Evolutionary conservation across 2,888 invertebrate species (phyloP).

Genomic region (Labia minor): DNA sequence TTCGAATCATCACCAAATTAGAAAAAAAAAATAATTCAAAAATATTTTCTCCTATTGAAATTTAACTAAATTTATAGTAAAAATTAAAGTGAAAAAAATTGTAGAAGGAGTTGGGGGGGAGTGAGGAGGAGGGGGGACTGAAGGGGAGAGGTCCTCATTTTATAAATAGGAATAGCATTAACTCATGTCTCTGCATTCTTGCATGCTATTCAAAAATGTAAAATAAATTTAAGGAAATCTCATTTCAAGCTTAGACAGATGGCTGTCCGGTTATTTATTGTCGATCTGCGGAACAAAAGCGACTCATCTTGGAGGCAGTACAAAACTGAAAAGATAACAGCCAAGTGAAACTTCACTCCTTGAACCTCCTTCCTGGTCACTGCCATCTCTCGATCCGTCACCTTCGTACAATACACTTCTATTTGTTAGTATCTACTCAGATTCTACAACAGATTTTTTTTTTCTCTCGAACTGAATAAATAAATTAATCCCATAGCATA

Average conservation of each 20-base stretch:
- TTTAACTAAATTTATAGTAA: too few species aligned
- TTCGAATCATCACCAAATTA: too few species aligned
- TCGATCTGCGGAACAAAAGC: background rate
- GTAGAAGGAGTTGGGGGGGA: too few species aligned
- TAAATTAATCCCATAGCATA: slow-evolving; percentile 4
- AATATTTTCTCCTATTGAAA: too few species aligned
- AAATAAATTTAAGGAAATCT: background rate
- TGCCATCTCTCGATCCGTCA: background rate
- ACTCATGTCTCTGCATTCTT: background rate
- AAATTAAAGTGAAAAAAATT: too few species aligned
- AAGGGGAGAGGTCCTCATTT: too few species aligned
- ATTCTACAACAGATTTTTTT: background rate
- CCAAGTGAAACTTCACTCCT: too few species aligned
- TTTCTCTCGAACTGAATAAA: background rate
- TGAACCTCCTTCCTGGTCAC: background rate
- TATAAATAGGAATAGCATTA: background rate
- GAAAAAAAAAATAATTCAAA: too few species aligned
- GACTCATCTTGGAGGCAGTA: too few species aligned
- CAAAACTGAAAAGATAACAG: too few species aligned
- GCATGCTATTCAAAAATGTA: slow-evolving; percentile 8
- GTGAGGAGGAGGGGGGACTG: too few species aligned
- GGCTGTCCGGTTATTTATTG: background rate
- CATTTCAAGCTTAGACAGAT: background rate
- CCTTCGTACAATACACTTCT: background rate
- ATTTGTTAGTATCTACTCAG: background rate